A percentile compares a stretch with the other conserved stretches of the same genome.
Conservation (phyloP, 2,113 vertebrate genomes). For the Trogon surrucura region DNA sequence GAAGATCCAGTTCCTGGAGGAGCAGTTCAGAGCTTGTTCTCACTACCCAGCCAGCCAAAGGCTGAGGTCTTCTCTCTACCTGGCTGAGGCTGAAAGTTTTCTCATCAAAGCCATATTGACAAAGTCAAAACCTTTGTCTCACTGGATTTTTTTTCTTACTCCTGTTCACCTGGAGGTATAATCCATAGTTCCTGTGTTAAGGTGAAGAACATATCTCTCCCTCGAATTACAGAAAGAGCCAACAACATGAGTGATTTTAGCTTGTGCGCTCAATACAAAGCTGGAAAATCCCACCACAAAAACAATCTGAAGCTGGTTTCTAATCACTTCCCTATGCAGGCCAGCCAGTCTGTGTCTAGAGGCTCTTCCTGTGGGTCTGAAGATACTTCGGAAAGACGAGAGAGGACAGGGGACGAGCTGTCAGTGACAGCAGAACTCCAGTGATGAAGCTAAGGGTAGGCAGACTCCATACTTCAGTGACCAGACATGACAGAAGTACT, state of each 20-base stretch:
- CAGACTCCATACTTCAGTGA: neutral
- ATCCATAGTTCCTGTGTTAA: neutral
- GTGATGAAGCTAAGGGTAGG: neutral
- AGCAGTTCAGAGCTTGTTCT: neutral
- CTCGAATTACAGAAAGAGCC: neutral
- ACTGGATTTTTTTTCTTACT: neutral
- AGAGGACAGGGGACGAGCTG: neutral
- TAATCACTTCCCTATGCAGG: neutral
- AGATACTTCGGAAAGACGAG: neutral
- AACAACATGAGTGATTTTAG: neutral
- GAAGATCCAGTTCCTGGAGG: neutral
- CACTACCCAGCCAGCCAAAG: neutral
- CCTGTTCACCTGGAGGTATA: neutral
- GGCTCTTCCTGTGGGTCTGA: neutral
- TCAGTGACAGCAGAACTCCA: neutral
- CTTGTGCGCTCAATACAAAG: neutral
- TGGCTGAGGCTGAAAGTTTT: neutral
- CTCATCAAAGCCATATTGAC: neutral
- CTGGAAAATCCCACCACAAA: neutral
- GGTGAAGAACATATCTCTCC: neutral
- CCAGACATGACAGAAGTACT: neutral
- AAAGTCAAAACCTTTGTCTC: neutral
- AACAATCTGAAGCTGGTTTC: neutral
- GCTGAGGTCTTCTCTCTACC: neutral
- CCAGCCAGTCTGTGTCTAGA: neutral